These are phyloP conservation scores for Eudasyphora cyanicolor DNA, from an alignment of 2,888 invertebrate species.

Conservation along the genomic window DNA sequence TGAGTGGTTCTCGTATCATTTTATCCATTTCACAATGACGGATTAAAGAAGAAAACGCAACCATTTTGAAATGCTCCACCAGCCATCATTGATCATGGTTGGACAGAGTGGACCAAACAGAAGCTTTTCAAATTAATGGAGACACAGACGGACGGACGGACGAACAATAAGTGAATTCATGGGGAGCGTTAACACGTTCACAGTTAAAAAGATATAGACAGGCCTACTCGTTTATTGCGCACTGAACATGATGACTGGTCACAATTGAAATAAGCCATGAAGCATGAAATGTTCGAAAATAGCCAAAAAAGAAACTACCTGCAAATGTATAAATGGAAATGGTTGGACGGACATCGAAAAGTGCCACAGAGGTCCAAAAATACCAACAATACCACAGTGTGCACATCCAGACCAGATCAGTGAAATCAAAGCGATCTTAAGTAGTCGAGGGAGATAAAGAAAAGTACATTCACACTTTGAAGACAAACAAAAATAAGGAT, in stretches of 20 bases:
- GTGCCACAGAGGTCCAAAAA: not conserved
- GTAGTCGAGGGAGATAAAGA: slow-evolving; percentile 31
- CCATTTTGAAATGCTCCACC: slow-evolving; percentile 10
- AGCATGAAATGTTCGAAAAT: slow-evolving; percentile 40
- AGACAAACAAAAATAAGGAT: slow-evolving; percentile 64
- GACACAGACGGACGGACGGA: too few species aligned
- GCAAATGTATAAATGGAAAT: not conserved
- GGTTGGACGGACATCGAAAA: not conserved
- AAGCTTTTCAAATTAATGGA: slow-evolving; percentile 55
- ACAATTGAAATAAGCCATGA: slow-evolving; percentile 39
- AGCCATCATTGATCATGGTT: not conserved
- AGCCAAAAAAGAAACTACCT: slow-evolving; percentile 33
- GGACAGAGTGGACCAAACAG: slow-evolving; percentile 33
- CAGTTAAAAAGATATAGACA: slow-evolving; percentile 2
- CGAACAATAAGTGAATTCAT: slow-evolving; percentile 42
- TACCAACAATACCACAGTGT: not conserved
- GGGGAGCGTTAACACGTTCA: slow-evolving; percentile 32
- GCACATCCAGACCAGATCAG: slow-evolving; percentile 20
- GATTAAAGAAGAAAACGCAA: slow-evolving; percentile 1
- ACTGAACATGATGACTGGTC: not conserved
- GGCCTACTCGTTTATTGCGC: not conserved
- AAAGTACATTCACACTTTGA: slow-evolving; percentile 22
- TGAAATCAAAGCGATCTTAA: slow-evolving; percentile 56
- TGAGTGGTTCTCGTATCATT: not conserved
- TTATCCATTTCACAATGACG: not conserved